phyloP scores from a whole-genome alignment of 2,888 invertebrate species.

The Temnothorax unifasciatus region DNA sequence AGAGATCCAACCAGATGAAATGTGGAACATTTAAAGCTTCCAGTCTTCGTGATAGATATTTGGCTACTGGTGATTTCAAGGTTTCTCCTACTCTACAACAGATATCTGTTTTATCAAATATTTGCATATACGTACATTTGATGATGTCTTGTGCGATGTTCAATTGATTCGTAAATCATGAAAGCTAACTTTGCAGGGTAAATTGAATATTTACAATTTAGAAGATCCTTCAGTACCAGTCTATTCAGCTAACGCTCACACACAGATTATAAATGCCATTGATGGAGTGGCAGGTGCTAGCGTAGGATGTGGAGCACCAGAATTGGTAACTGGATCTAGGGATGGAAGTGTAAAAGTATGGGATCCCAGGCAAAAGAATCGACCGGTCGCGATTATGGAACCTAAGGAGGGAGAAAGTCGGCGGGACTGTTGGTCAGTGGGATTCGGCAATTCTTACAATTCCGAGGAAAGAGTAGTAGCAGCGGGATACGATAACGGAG shows the following conservation, averaged over 20 bases:
- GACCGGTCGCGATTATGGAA: conserved; percentile 96
- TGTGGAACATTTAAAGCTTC: conserved; percentile 98
- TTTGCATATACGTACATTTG: no score
- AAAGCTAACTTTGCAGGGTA: conserved; percentile 87
- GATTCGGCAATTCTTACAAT: conserved; percentile 96
- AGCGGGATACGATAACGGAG: conserved; percentile 98
- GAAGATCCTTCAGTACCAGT: conserved; percentile 91
- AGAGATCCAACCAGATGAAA: conserved; percentile 94
- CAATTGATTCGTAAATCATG: not conserved
- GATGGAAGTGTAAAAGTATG: conserved; percentile 98
- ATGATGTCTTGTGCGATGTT: not conserved
- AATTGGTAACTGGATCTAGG: conserved; percentile 97
- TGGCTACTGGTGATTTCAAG: conserved; percentile 96
- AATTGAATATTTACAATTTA: conserved; percentile 87
- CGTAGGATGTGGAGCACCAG: conserved; percentile 96
- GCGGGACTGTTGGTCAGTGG: conserved; percentile 97
- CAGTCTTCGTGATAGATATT: conserved; percentile 91
- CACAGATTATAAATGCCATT: conserved; percentile 95
- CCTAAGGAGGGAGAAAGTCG: conserved; percentile 90
- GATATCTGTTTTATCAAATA: not conserved
- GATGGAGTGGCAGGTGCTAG: conserved; percentile 95
- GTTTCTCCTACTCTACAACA: conserved; percentile 68
- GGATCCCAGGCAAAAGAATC: conserved; percentile 96
- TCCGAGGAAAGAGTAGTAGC: conserved; percentile 94
- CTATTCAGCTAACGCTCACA: conserved; percentile 93